These are phyloP conservation scores for Vandiemenella viatica DNA, from an alignment of 2,888 invertebrate species.

Conservation along the genomic window DNA sequence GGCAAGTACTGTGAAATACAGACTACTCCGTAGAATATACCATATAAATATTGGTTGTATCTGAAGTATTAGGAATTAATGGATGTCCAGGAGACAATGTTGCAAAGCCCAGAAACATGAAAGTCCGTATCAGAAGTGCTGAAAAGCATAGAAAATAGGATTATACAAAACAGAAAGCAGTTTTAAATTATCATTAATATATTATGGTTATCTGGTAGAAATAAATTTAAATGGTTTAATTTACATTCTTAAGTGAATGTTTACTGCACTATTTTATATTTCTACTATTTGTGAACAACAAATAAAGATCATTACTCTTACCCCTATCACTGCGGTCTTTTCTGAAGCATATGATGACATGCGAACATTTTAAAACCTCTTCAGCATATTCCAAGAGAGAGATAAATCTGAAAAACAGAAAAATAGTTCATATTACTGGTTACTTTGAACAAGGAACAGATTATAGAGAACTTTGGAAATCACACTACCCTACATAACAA, in stretches of 20 bases:
- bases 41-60: conserved; percentile 49
- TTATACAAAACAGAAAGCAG: background rate
- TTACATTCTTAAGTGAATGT: too few relatives aligned
- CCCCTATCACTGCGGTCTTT: conserved; percentile 71
- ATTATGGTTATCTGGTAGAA: too few relatives aligned
- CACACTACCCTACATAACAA: background rate
- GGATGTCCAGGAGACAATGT: conserved; percentile 70
- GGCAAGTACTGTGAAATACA: background rate
- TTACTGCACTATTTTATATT: too few relatives aligned
- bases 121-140: conserved; percentile 79
- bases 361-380: conserved; percentile 70
- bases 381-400: conserved; percentile 90
- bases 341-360: conserved; percentile 65
- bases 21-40: conserved; percentile 35
- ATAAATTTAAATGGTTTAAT: too few relatives aligned
- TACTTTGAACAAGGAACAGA: background rate
- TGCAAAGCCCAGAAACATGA: conserved; percentile 93
- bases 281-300: background rate
- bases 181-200: too few relatives aligned
- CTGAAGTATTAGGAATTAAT: conserved; percentile 49
- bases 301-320: too few relatives aligned
- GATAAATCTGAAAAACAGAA: conserved; percentile 51
- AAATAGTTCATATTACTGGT: too few relatives aligned
- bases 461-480: background rate
- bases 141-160: conserved; percentile 15